phyloP scores from a whole-genome alignment of 2,113 vertebrate genomes.

The Seriola dumerili region DNA sequence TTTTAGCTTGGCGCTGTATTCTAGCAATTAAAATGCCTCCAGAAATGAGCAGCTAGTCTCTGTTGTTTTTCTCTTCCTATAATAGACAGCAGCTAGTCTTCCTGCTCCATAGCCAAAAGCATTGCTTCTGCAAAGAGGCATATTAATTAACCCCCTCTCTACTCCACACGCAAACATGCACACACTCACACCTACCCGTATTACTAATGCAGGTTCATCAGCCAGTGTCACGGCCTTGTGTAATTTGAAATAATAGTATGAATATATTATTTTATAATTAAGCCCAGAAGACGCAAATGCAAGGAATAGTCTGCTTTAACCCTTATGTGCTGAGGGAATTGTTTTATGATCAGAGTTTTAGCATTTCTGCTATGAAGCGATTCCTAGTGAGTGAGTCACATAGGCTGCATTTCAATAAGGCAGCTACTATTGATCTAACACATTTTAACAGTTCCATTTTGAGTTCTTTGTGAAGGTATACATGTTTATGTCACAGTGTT shows the following conservation, averaged over 20 bases:
- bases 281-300: constrained; percentile 20
- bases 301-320: constrained; percentile 7
- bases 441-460: neutral
- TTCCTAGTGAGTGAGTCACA: neutral
- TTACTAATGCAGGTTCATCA: constrained; percentile 42
- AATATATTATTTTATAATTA: constrained; percentile 50
- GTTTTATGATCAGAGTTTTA: constrained; percentile 21
- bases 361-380: neutral
- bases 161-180: constrained; percentile 9
- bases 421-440: neutral
- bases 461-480: no score
- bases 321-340: neutral
- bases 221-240: constrained; percentile 10
- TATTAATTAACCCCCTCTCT: constrained; percentile 50
- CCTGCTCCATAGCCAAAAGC: constrained; percentile 37
- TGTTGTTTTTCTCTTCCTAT: constrained; percentile 73
- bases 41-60: constrained; percentile 69
- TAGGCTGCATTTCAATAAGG: constrained; percentile 7
- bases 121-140: constrained; percentile 36
- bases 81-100: constrained; percentile 54
- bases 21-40: constrained; percentile 79
- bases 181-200: neutral
- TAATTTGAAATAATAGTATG: constrained; percentile 35
- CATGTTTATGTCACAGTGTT: neutral
- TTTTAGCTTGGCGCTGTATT: constrained; percentile 76